Evolutionary conservation across 2,888 invertebrate species (phyloP).

Genomic region (Nomada flava): DNA sequence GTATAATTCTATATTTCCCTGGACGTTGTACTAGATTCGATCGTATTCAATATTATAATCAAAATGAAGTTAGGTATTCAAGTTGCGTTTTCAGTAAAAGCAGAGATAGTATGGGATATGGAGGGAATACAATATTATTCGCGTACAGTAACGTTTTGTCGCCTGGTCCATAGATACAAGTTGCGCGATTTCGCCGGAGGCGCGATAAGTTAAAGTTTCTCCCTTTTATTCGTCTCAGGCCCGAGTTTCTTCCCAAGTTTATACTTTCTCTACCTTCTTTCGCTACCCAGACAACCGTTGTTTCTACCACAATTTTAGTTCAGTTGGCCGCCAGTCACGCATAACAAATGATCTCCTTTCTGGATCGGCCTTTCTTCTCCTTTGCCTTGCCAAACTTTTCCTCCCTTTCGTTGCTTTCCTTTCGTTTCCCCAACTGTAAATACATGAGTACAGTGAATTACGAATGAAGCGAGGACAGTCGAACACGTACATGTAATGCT

Average conservation of each 20-base stretch:
- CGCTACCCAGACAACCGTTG: slow-evolving; percentile 67
- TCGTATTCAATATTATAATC: slow-evolving; percentile 56
- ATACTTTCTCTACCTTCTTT: slow-evolving; percentile 72
- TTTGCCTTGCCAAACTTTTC: background rate
- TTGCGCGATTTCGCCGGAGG: slow-evolving; percentile 71
- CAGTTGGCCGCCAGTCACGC: slow-evolving; percentile 77
- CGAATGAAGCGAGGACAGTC: slow-evolving; percentile 41
- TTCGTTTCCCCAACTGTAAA: slow-evolving; percentile 48
- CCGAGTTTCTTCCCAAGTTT: slow-evolving; percentile 72
- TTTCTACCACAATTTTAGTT: slow-evolving; percentile 77
- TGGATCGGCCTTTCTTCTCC: background rate
- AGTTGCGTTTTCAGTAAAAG: slow-evolving; percentile 45
- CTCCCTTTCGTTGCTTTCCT: slow-evolving; percentile 4
- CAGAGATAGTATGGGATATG: background rate
- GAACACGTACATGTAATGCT: background rate
- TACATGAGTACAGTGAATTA: slow-evolving; percentile 60
- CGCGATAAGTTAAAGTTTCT: slow-evolving; percentile 76
- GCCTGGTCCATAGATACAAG: slow-evolving; percentile 64
- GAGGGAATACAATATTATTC: slow-evolving; percentile 65
- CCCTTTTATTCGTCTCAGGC: slow-evolving; percentile 69
- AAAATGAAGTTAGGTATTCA: slow-evolving; percentile 65
- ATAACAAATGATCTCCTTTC: slow-evolving; percentile 76
- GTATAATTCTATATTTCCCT: background rate
- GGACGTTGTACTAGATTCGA: background rate
- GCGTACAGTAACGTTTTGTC: slow-evolving; percentile 68